Percentiles rank a stretch among this genome's conserved stretches.
Conservation (phyloP, 2,888 invertebrate species). For the Macrosoma leucophasiata region DNA sequence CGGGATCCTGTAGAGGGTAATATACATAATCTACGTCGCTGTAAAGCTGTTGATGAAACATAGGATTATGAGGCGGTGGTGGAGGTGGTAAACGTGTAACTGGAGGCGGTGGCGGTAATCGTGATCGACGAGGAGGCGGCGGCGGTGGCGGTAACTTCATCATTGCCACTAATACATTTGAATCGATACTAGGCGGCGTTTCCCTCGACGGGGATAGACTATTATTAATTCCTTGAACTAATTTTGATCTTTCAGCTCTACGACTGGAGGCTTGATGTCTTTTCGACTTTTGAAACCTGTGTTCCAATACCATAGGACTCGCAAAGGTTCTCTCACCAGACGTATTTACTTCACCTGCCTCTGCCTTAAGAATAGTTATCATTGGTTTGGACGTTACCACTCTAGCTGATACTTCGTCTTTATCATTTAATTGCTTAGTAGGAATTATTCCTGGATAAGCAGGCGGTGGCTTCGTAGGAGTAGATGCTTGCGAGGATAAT, state of each 20-base stretch:
- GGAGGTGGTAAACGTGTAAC: constrained; percentile 79
- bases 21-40: constrained; percentile 95
- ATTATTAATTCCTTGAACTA: constrained; percentile 65
- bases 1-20: constrained; percentile 92
- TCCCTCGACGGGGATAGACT: constrained; percentile 67
- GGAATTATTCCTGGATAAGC: constrained; percentile 75
- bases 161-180: constrained; percentile 75
- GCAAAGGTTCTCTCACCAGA: constrained; percentile 75
- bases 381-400: constrained; percentile 86
- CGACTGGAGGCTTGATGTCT: constrained; percentile 73
- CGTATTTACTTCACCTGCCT: constrained; percentile 80
- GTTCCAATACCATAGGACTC: constrained; percentile 67
- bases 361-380: constrained; percentile 85
- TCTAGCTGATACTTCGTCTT: constrained; percentile 83
- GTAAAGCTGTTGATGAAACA: constrained; percentile 91
- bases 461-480: constrained; percentile 77
- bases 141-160: constrained; percentile 77
- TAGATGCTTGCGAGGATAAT: constrained; percentile 44
- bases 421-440: constrained; percentile 43
- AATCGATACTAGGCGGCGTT: constrained; percentile 54
- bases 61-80: constrained; percentile 87
- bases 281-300: constrained; percentile 67
- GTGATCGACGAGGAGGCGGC: constrained; percentile 72
- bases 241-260: constrained; percentile 77
- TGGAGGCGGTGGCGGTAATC: constrained; percentile 82